phyloP scores from a whole-genome alignment of 2,888 invertebrate genomes.

The Lasius platythorax region DNA sequence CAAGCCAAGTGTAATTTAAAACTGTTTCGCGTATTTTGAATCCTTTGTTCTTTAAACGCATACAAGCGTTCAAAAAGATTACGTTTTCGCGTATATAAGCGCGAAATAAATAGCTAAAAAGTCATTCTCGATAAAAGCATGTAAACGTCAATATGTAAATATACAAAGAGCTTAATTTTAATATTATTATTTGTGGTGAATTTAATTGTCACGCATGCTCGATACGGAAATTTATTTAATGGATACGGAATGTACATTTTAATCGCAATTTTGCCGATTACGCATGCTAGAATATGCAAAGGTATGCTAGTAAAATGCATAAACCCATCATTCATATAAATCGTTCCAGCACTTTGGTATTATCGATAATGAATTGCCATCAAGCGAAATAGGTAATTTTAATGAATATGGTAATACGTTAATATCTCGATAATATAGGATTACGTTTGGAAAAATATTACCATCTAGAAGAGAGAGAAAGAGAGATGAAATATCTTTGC shows the following conservation, averaged over 20 bases:
- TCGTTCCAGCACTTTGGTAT: conserved; percentile 24
- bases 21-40: conserved; percentile 36
- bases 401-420: neutral
- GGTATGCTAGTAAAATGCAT: conserved; percentile 34
- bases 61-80: neutral
- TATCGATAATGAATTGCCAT: conserved; percentile 35
- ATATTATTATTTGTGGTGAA: conserved; percentile 14
- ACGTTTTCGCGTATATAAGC: neutral
- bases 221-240: conserved; percentile 38
- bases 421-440: conserved; percentile 8
- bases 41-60: conserved; percentile 36
- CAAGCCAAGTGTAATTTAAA: conserved; percentile 42
- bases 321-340: conserved; percentile 44
- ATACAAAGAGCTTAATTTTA: conserved; percentile 29
- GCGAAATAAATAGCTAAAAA: conserved; percentile 11
- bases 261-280: conserved; percentile 43
- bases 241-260: conserved; percentile 20
- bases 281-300: conserved; percentile 38
- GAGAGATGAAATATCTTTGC: neutral
- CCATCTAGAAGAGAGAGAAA: neutral
- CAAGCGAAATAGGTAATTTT: conserved; percentile 18
- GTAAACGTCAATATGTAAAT: neutral
- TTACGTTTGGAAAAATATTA: neutral
- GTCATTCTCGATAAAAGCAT: conserved; percentile 26
- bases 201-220: conserved; percentile 28